phyloP scores from a whole-genome alignment of 2,797 vertebrate species.

The Cynopterus sphinx region DNA sequence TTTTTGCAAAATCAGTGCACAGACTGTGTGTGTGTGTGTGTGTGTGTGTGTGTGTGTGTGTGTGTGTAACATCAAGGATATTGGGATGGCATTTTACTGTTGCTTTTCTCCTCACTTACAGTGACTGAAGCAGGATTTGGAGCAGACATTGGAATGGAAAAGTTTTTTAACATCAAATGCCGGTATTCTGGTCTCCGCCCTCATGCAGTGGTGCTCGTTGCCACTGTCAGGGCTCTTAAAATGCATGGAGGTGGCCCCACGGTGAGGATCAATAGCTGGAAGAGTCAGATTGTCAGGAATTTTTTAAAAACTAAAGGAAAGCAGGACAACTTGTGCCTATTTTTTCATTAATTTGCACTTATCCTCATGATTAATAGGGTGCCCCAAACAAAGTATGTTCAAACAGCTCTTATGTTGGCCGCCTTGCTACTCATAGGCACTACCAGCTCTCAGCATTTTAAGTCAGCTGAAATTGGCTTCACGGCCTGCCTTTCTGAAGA shows the following conservation, averaged over 20 bases:
- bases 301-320: not conserved
- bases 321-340: not conserved
- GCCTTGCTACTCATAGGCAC: not conserved
- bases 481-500: not conserved
- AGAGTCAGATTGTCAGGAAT: not conserved
- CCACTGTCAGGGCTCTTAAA: constrained; percentile 96
- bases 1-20: not conserved
- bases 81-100: not conserved
- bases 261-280: constrained; percentile 83
- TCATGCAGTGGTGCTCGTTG: constrained; percentile 97
- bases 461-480: not conserved
- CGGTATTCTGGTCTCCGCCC: constrained; percentile 95
- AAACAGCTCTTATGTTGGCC: not conserved
- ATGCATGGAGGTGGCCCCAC: constrained; percentile 98
- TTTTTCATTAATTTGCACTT: not conserved
- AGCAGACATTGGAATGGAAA: constrained; percentile 99
- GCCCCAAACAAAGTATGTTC: not conserved
- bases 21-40: not conserved
- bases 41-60: not conserved
- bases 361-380: too few relatives aligned
- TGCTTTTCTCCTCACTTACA: constrained; percentile 76
- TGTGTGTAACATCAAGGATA: not conserved
- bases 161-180: constrained; percentile 99
- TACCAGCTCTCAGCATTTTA: not conserved
- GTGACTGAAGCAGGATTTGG: constrained; percentile 99